Conservation (phyloP, 2,797 vertebrate species). For the Clarias platycephalus region DNA sequence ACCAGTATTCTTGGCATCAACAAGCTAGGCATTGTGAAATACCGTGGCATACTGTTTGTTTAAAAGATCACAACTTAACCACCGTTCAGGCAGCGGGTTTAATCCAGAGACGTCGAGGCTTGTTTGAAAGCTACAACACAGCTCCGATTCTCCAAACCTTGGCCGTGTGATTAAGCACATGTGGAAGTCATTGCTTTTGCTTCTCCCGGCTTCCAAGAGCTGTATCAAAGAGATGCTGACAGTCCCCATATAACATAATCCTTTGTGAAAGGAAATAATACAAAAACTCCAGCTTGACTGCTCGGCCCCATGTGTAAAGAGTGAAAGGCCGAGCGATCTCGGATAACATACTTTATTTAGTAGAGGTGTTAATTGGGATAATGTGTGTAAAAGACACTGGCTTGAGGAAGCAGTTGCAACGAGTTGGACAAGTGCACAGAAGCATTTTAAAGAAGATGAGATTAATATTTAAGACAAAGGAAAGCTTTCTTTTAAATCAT, state of each 20-base stretch:
- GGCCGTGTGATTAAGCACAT: conserved; percentile 61
- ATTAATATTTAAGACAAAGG: background rate
- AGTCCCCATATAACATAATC: conserved; percentile 73
- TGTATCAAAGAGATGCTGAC: conserved; percentile 70
- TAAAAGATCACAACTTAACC: conserved; percentile 21
- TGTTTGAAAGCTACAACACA: conserved; percentile 56
- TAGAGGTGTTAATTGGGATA: conserved; percentile 29
- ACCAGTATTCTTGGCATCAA: background rate
- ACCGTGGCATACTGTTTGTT: conserved; percentile 5
- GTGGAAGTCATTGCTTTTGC: conserved; percentile 64
- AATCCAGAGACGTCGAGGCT: conserved; percentile 52
- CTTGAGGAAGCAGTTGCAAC: background rate
- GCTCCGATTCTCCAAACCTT: conserved; percentile 51
- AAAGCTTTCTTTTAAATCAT: background rate
- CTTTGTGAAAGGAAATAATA: conserved; percentile 65
- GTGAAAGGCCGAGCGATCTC: conserved; percentile 20
- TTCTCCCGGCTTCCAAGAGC: conserved; percentile 55
- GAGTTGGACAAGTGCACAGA: background rate
- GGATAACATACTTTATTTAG: conserved; percentile 14
- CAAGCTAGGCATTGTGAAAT: background rate
- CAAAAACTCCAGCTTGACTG: conserved; percentile 49
- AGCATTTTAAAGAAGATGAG: background rate
- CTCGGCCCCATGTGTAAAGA: conserved; percentile 28
- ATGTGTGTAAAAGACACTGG: background rate
- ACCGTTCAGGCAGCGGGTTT: conserved; percentile 1